A percentile compares a stretch with the other conserved stretches of the same genome.
These are phyloP conservation scores for Perognathus longimembris DNA, from an alignment of 2,113 vertebrate species.

Conservation along the genomic window DNA sequence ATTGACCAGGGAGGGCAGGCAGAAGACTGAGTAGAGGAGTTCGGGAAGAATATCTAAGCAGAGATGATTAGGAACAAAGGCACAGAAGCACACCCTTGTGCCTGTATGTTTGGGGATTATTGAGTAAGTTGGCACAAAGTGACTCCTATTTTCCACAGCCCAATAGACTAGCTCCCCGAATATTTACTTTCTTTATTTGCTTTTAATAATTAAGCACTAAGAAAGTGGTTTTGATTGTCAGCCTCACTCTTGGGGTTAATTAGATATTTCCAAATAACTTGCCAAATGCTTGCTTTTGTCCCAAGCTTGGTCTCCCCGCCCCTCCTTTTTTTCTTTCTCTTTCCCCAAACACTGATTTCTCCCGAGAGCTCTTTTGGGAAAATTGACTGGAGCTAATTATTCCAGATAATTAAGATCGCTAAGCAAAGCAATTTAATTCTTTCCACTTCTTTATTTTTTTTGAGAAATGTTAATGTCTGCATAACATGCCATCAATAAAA, in stretches of 20 bases:
- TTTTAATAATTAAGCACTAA: slow-evolving; percentile 84
- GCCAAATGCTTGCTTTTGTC: slow-evolving; percentile 82
- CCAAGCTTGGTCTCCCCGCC: slow-evolving; percentile 58
- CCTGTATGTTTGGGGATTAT: not conserved
- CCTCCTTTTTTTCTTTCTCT: slow-evolving; percentile 69
- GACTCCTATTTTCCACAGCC: slow-evolving; percentile 43
- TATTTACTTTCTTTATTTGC: slow-evolving; percentile 70
- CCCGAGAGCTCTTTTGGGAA: slow-evolving; percentile 84
- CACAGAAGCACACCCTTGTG: rapidly evolving
- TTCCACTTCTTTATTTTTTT: slow-evolving; percentile 75
- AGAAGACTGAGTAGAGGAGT: not conserved
- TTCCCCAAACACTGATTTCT: slow-evolving; percentile 82
- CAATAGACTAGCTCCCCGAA: slow-evolving; percentile 48
- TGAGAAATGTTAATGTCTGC: slow-evolving; percentile 83
- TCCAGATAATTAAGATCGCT: slow-evolving; percentile 89
- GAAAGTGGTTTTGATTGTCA: slow-evolving; percentile 83
- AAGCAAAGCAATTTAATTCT: slow-evolving; percentile 88
- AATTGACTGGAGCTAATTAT: slow-evolving; percentile 88
- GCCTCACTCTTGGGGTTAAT: slow-evolving; percentile 86
- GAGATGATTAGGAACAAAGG: not conserved
- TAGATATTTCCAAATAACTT: slow-evolving; percentile 85
- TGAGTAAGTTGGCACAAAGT: slow-evolving; percentile 18
- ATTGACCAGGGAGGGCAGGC: not conserved
- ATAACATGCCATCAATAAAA: slow-evolving; percentile 79
- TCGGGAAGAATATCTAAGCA: not conserved